phyloP scores from a whole-genome alignment of 1,140 invertebrate species.

The Arion vulgaris region DNA sequence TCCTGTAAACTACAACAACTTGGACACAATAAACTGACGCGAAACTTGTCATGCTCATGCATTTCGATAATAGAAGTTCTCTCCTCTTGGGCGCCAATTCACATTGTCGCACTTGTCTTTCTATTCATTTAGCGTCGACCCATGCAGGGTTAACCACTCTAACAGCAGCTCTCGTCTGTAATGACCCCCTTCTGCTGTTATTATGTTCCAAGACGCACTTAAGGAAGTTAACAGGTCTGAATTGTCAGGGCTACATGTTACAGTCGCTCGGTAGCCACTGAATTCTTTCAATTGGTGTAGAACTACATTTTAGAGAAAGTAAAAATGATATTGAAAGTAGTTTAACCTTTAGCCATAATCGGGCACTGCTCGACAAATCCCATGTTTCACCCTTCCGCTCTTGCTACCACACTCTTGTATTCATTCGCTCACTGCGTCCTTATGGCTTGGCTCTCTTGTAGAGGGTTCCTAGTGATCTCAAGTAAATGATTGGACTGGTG shows the following conservation, averaged over 20 bases:
- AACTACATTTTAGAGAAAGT: not conserved
- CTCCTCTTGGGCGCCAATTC: not conserved
- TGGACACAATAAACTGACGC: not conserved
- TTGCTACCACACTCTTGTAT: not conserved
- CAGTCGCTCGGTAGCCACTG: not conserved
- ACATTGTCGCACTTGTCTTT: not conserved
- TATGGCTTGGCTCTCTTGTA: conserved; percentile 3
- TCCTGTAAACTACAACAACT: too few species aligned
- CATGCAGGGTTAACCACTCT: not conserved
- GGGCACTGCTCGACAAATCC: not conserved
- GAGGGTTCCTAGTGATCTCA: not conserved
- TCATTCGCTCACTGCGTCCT: not conserved
- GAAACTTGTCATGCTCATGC: not conserved
- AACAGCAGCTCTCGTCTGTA: not conserved
- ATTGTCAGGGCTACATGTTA: not conserved
- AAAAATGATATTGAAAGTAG: too few species aligned
- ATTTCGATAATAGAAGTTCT: not conserved
- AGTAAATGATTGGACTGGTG: not conserved
- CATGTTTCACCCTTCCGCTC: not conserved
- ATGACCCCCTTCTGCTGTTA: not conserved
- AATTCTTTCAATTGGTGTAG: not conserved
- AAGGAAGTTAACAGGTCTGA: not conserved
- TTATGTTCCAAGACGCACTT: not conserved
- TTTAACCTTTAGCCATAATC: not conserved
- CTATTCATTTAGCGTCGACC: not conserved